These are phyloP conservation scores for Neolamprologus caudopunctatus DNA, from an alignment of 2,113 vertebrate genomes.

Conservation along the genomic window DNA sequence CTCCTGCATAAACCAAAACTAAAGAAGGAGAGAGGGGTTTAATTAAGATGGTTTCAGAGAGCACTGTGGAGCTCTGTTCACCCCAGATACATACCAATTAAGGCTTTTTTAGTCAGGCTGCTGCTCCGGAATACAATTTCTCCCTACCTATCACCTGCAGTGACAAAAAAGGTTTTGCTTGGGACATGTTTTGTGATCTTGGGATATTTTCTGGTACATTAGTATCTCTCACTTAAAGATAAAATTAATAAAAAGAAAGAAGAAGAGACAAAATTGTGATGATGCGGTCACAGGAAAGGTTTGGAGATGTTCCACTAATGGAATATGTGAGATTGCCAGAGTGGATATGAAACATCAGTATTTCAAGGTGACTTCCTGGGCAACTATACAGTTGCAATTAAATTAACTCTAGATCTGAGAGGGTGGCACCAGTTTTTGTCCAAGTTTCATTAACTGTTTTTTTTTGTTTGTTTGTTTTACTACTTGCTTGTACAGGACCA, in stretches of 20 bases:
- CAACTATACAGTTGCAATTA: background rate
- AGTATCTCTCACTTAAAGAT: background rate
- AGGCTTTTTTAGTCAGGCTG: background rate
- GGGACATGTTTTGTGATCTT: background rate
- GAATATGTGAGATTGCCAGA: background rate
- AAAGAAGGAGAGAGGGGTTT: background rate
- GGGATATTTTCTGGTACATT: background rate
- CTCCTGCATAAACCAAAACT: background rate
- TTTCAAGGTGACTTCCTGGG: slow-evolving; percentile 14
- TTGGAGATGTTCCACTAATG: background rate
- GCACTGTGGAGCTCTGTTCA: background rate
- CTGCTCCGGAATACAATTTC: background rate
- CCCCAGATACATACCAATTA: background rate
- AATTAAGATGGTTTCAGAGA: background rate
- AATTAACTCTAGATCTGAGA: background rate
- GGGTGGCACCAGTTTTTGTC: background rate
- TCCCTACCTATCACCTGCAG: background rate
- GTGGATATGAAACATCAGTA: background rate
- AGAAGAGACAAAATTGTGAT: background rate
- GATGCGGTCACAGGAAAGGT: background rate
- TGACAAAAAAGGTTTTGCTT: background rate
- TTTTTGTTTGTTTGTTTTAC: background rate
- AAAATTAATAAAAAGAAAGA: background rate
- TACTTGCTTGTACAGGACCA: background rate
- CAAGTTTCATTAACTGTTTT: background rate